Base-by-base conservation (phyloP, 2,797 vertebrate species). In the Cichlasoma orientale region DNA sequence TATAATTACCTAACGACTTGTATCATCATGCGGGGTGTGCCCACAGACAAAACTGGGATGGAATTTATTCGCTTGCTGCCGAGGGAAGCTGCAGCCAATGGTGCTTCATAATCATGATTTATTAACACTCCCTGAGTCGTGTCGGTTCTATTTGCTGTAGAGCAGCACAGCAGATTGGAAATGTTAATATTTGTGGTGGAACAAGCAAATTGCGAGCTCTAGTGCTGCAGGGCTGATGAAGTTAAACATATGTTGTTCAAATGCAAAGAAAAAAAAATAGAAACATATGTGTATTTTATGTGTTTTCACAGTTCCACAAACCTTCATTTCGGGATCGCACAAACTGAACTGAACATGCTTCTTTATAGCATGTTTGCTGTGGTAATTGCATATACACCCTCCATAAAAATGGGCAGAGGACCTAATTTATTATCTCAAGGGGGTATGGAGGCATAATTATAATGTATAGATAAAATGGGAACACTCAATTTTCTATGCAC, bases 51-150 rank as follows among this genome's bases (percentile, higher is more conserved):
- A 83, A 82, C 21, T 21, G 75, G 88, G 82, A 89, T 85, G 76
- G 78, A 88, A 79, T 91, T 89, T 92, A 89, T 88, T 89, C 80
- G 56, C 74, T 73, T 78, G 88, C 86, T 91, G 89, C 78, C 21
- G 82, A 85, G 89, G 86, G 86, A 91, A 82, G 78, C 86, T 76
- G 90, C 87, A 84, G 87, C 90, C 87, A 91, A 88, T 88, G 90
- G 86, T 88, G 91, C 89, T 91, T 91, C 83, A 89, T 95, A 94
- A 96, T 95, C 92, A 89, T 94, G 95, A 96, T 96, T 95, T 95
- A 96, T 96, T 94, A 95, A 94, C 90, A 74, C 86, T 86, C 87
- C 83, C 89, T 75, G 83, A 86, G 86, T 93, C 82, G 89, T 89
- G 93, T 91, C 87, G 89, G 78, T 91, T 92, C 87, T 90, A 85